These are phyloP conservation scores for Heliconius nattereri DNA, from an alignment of 1,140 invertebrate species.

Conservation along the genomic window DNA sequence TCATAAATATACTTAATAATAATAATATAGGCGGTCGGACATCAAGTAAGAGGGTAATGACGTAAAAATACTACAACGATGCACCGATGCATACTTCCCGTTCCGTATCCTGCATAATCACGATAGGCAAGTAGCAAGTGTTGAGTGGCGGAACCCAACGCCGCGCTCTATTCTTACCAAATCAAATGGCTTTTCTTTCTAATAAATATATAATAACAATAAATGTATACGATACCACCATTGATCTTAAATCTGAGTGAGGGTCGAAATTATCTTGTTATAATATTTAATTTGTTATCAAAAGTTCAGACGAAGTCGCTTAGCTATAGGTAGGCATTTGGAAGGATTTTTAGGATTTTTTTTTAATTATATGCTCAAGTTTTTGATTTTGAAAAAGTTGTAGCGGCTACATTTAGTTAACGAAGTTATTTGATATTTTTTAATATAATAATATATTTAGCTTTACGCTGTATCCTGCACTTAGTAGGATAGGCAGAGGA, in stretches of 20 bases:
- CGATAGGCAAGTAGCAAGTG: no score
- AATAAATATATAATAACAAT: no score
- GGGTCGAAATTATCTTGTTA: conserved; percentile 3
- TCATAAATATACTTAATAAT: not conserved
- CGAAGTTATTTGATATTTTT: not conserved
- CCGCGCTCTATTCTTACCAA: not conserved
- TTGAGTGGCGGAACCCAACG: no score
- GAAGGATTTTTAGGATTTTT: not conserved
- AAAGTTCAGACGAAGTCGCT: conserved; percentile 5
- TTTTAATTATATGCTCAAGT: not conserved
- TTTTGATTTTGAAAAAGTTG: not conserved
- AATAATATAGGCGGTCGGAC: not conserved
- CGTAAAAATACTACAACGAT: not conserved
- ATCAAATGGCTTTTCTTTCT: not conserved
- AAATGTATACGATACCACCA: not conserved
- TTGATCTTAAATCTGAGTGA: not conserved
- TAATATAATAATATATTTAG: no score
- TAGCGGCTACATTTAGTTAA: not conserved
- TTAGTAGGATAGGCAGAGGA: no score
- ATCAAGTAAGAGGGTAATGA: not conserved
- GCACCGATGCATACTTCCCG: not conserved
- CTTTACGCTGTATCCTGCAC: no score
- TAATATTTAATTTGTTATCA: conserved; percentile 11
- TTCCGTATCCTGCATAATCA: not conserved
- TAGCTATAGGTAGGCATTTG: not conserved